Evolutionary conservation across 2,888 invertebrate species (phyloP), one percentile per base, ranked within the genome.

Genomic region (Hedya salicella): DNA sequence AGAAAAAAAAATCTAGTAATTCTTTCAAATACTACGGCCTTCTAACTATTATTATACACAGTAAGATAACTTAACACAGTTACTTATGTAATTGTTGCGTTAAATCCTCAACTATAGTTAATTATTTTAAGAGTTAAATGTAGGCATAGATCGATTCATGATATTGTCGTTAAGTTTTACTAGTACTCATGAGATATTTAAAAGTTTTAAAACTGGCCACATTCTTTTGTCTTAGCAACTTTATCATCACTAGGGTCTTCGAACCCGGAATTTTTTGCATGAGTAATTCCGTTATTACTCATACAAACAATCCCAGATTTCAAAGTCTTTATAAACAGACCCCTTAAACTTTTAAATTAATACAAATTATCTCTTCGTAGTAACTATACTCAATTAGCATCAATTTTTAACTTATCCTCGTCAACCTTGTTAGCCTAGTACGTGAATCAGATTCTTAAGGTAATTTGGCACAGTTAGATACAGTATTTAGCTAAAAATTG

Each of bases 61-160:
- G 65, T 74, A 73, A 71, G 62, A 69, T 67, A 59, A 71, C 70
- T 65, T 71, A 74, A 71, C 71, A 74, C 69, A 72, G 44, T 75
- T 72, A 68, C 44, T 74, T 25, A 25, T 4, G 25, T 77, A 79
- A 73, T 83, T 85, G 83, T 85, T 85, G 85, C 83, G 81, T 82
- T 81, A n/a, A n/a, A 77, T 74, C 70, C 63, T 71, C 14, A 77
- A 76, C 69, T 77, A 79, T 73, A 73, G 49, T 71, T 79, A 77
- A 75, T 79, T 80, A 83, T 78, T 70, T 73, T 73, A 69, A 65
- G 73, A 75, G 71, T 68, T 73, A 72, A 73, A 76, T 69, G 75
- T 73, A 25, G 6, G 25, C 6, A 79, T 77, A 72, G 70, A 71
- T 56, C 42, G 54, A 60, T 60, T 73, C 67, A 66, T 74, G 73